A percentile compares a stretch with the other conserved stretches of the same genome.
Evolutionary conservation across 2,888 invertebrate genomes (phyloP).

Genomic region (Luperina testacea): DNA sequence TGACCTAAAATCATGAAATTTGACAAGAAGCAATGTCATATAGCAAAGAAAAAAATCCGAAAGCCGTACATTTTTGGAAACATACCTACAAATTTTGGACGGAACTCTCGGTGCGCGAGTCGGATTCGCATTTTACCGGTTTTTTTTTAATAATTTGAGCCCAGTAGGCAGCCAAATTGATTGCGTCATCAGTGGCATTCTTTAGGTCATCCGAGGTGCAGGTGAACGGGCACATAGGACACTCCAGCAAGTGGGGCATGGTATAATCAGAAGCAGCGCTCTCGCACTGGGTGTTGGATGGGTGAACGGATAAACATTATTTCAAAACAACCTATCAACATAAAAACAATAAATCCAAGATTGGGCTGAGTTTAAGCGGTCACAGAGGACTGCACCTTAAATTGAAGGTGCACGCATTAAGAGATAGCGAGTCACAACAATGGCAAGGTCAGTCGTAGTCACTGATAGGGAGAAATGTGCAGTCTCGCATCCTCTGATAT

Average conservation of each 20-base stretch:
- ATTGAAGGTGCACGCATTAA: conserved; percentile 33
- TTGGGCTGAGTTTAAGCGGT: not conserved
- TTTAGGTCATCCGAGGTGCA: not conserved
- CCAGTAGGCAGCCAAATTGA: not conserved
- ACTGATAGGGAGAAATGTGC: conserved; percentile 33
- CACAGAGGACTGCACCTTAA: conserved; percentile 18
- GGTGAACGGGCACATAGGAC: not conserved
- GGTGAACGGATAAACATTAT: not conserved
- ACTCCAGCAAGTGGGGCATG: not conserved
- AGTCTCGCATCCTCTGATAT: conserved; percentile 40
- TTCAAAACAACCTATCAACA: not conserved
- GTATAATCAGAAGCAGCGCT: not conserved
- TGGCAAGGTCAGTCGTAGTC: conserved; percentile 48
- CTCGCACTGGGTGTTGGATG: not conserved
- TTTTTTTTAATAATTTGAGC: not conserved
- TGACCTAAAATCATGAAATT: no score
- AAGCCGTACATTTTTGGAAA: no score
- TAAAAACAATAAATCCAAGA: not conserved
- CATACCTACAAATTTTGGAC: no score
- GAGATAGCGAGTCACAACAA: conserved; percentile 50
- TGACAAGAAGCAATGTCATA: no score
- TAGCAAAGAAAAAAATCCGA: no score
- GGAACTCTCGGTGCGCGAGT: no score
- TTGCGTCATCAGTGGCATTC: not conserved
- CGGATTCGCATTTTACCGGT: no score